A percentile compares a stretch with the other conserved stretches of the same genome.
These are phyloP conservation scores for Meiosimyza decipiens DNA, from an alignment of 2,888 invertebrate species.

Conservation along the genomic window DNA sequence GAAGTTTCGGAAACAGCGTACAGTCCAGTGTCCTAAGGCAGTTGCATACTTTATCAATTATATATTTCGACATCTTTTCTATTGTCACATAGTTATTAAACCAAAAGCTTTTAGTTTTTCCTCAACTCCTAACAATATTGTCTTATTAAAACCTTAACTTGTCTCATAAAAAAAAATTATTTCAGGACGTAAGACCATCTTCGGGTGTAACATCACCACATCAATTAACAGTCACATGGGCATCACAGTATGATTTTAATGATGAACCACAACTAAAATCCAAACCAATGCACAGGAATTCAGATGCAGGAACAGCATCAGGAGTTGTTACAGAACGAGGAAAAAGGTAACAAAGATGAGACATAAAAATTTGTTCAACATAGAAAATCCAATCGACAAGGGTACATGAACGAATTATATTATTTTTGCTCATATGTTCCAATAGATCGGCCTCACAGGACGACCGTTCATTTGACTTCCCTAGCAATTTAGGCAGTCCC, in stretches of 20 bases:
- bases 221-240: slow-evolving; percentile 67
- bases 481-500: slow-evolving; percentile 50
- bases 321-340: neutral
- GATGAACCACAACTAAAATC: slow-evolving; percentile 49
- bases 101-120: neutral
- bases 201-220: slow-evolving; percentile 60
- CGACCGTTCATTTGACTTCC: slow-evolving; percentile 50
- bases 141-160: slow-evolving; percentile 30
- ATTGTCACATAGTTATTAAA: neutral
- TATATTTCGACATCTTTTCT: too few species aligned
- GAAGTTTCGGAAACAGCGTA: too few species aligned
- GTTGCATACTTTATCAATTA: too few species aligned
- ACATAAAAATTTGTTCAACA: too few species aligned
- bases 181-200: slow-evolving; percentile 34
- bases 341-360: neutral
- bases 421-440: neutral
- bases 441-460: slow-evolving; percentile 45
- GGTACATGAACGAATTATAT: too few species aligned
- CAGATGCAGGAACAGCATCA: slow-evolving; percentile 49
- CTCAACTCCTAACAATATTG: neutral
- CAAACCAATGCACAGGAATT: slow-evolving; percentile 59
- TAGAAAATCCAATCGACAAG: too few species aligned
- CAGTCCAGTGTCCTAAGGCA: too few species aligned
- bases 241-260: slow-evolving; percentile 60
- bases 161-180: slow-evolving; percentile 29